Conservation (phyloP, 2,797 vertebrate genomes). For the Scarus forsteni region DNA sequence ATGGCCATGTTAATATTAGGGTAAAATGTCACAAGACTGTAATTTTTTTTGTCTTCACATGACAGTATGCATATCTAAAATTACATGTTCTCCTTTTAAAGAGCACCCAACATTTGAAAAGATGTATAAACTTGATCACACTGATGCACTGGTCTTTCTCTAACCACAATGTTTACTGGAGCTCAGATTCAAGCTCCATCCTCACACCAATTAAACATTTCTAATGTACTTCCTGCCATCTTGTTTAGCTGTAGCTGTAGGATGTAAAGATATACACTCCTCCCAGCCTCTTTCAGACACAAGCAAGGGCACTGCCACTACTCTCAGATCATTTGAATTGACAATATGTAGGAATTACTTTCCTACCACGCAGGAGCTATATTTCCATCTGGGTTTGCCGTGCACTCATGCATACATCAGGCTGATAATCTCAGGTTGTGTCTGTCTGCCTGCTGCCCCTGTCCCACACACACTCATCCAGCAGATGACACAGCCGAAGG, state of each 20-base stretch:
- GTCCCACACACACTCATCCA: constrained; percentile 40
- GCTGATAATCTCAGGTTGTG: constrained; percentile 55
- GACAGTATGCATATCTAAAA: too few relatives aligned
- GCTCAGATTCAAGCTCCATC: too few relatives aligned
- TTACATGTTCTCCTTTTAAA: too few relatives aligned
- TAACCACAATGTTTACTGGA: too few relatives aligned
- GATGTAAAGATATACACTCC: background rate
- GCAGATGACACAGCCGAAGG: constrained; percentile 62
- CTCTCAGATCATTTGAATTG: background rate
- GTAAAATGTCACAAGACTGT: too few relatives aligned
- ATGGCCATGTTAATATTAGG: too few relatives aligned
- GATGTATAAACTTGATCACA: too few relatives aligned
- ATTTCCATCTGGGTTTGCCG: constrained; percentile 32
- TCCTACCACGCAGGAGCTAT: background rate
- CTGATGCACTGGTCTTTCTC: too few relatives aligned
- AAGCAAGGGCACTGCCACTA: background rate
- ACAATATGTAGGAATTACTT: background rate
- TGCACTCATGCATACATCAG: constrained; percentile 46
- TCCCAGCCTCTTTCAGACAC: background rate
- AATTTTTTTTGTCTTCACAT: too few relatives aligned
- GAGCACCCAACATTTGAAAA: too few relatives aligned
- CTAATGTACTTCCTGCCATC: background rate
- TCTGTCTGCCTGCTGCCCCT: constrained; percentile 59
- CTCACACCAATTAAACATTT: too few relatives aligned
- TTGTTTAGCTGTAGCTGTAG: background rate